Evolutionary conservation across 1,140 invertebrate genomes (phyloP).

Genomic region (Elymnias hypermnestra): DNA sequence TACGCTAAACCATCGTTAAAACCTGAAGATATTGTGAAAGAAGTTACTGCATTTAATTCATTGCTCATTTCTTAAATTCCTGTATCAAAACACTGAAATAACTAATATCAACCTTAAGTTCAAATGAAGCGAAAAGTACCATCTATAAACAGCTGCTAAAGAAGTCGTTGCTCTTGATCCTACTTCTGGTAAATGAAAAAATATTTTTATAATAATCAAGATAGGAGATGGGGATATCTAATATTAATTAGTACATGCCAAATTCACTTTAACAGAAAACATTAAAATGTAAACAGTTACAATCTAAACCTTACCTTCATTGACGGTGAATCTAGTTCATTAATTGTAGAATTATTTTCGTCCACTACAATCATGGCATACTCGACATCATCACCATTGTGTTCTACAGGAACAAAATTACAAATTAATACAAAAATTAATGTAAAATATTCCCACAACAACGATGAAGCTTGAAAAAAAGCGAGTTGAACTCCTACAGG

Average conservation of each 20-base stretch:
- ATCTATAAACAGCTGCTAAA: too few relatives aligned
- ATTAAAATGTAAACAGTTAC: slow-evolving; percentile 1
- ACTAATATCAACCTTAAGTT: too few relatives aligned
- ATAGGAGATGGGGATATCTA: background rate
- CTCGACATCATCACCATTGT: slow-evolving; percentile 85
- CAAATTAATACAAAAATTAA: slow-evolving; percentile 6
- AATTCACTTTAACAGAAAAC: slow-evolving; percentile 5
- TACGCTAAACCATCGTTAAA: too few relatives aligned
- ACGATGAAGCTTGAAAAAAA: slow-evolving; percentile 15
- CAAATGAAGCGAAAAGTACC: too few relatives aligned
- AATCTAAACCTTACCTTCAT: slow-evolving; percentile 82
- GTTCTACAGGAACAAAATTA: slow-evolving; percentile 41
- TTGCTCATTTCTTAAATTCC: too few relatives aligned
- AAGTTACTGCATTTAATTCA: too few relatives aligned
- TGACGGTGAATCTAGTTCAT: slow-evolving; percentile 87
- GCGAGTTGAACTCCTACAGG: slow-evolving; percentile 6
- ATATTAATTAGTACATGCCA: slow-evolving; percentile 12
- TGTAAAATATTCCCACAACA: slow-evolving; percentile 5
- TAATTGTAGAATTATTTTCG: slow-evolving; percentile 90
- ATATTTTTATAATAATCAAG: too few relatives aligned
- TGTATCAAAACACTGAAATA: too few relatives aligned
- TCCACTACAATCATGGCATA: slow-evolving; percentile 94
- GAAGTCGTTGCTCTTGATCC: too few relatives aligned
- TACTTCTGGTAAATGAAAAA: too few relatives aligned
- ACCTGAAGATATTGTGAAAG: too few relatives aligned